Conservation (phyloP, 2,797 vertebrate genomes). For the Phyllotis vaccarum region DNA sequence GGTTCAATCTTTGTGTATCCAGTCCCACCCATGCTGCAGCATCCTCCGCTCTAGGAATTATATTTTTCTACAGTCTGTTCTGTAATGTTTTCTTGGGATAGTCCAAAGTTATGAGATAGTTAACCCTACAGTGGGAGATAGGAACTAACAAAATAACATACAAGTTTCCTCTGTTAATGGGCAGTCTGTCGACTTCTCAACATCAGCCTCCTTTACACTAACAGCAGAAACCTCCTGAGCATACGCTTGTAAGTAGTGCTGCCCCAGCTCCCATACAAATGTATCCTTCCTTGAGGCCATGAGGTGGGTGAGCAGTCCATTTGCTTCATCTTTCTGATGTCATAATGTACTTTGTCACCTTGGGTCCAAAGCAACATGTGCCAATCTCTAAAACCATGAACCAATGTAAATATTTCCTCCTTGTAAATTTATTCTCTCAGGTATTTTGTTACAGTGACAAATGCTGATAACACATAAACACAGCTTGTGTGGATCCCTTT, state of each 20-base stretch:
- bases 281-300: background rate
- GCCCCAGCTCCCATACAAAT: background rate
- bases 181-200: background rate
- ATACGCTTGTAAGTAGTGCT: background rate
- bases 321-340: background rate
- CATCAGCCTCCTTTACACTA: background rate
- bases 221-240: fast-evolving
- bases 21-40: background rate
- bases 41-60: background rate
- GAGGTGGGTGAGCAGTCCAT: background rate
- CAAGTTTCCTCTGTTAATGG: too few species aligned
- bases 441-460: background rate
- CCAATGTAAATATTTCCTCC: background rate
- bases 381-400: background rate
- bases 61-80: background rate
- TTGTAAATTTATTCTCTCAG: background rate
- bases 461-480: background rate
- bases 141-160: fast-evolving
- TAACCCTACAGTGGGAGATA: background rate
- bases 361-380: background rate
- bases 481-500: background rate
- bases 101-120: background rate
- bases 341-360: background rate
- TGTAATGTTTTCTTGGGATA: background rate
- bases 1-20: background rate